These are phyloP conservation scores for Lethrus apterus DNA, from an alignment of 1,140 invertebrate species.

Conservation along the genomic window DNA sequence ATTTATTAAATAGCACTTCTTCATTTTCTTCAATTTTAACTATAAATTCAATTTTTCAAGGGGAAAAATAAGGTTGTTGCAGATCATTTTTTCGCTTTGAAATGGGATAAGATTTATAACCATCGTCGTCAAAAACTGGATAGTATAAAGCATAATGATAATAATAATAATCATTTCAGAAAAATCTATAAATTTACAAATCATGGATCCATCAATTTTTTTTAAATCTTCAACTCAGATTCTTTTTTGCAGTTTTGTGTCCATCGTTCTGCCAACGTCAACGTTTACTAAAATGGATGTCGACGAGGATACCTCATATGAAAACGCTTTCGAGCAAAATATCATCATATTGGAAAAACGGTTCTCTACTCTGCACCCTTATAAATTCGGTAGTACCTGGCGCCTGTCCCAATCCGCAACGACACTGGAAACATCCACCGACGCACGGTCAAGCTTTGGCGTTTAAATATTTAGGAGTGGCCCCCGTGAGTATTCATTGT, in stretches of 20 bases:
- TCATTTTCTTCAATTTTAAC: no score
- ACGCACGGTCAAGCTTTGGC: constrained; percentile 49
- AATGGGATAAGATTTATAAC: no score
- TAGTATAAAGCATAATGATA: no score
- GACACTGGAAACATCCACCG: constrained; percentile 44
- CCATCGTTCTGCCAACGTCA: constrained; percentile 31
- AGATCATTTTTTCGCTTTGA: no score
- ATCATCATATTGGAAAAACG: constrained; percentile 46
- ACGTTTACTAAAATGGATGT: constrained; percentile 33
- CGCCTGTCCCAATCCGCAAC: constrained; percentile 46
- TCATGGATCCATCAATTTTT: no score
- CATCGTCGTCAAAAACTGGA: no score
- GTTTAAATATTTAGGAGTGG: constrained; percentile 49
- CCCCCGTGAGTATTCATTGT: constrained; percentile 46
- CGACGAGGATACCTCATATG: constrained; percentile 25
- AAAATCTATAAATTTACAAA: no score
- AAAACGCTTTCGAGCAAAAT: constrained; percentile 28
- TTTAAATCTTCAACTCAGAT: no score
- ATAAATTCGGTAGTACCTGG: constrained; percentile 48
- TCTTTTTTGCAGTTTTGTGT: constrained; percentile 30
- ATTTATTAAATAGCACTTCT: no score
- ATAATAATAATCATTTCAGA: no score
- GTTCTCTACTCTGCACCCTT: constrained; percentile 49
- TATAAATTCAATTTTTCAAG: no score
- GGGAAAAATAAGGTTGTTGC: no score